These are phyloP conservation scores for Amaurobius ferox DNA, from an alignment of 2,888 invertebrate genomes.

Conservation along the genomic window DNA sequence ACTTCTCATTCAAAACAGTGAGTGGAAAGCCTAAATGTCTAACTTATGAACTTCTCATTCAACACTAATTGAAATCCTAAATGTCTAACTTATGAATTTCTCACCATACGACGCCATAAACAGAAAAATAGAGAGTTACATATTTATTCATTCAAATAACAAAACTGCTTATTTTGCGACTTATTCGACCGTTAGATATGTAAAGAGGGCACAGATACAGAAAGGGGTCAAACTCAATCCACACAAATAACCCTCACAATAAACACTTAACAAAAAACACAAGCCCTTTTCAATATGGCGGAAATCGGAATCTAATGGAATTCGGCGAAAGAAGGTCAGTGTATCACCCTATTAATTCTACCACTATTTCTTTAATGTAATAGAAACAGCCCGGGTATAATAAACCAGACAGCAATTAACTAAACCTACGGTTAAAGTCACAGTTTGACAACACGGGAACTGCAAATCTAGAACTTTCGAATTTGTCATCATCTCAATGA, in stretches of 20 bases:
- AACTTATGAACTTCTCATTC: too few relatives aligned
- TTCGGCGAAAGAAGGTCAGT: conserved; percentile 12
- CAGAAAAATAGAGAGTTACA: too few relatives aligned
- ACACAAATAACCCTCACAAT: neutral
- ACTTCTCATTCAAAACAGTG: too few relatives aligned
- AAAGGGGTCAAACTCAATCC: neutral
- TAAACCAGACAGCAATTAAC: neutral
- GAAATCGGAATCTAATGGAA: neutral
- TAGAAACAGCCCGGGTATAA: neutral
- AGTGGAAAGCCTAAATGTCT: too few relatives aligned
- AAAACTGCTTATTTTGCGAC: too few relatives aligned
- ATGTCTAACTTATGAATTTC: too few relatives aligned
- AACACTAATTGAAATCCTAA: too few relatives aligned
- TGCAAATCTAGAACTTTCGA: too few relatives aligned
- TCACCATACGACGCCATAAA: too few relatives aligned
- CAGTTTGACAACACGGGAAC: neutral
- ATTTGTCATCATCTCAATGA: neutral
- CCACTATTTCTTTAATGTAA: neutral
- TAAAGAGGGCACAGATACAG: too few relatives aligned
- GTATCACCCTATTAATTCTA: neutral
- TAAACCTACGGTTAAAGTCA: neutral
- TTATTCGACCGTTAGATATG: too few relatives aligned
- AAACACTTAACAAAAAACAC: neutral
- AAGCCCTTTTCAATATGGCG: neutral
- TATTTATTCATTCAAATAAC: too few relatives aligned